Conservation (phyloP, 64 coral and sea anemone species). For the Actinia equina region DNA sequence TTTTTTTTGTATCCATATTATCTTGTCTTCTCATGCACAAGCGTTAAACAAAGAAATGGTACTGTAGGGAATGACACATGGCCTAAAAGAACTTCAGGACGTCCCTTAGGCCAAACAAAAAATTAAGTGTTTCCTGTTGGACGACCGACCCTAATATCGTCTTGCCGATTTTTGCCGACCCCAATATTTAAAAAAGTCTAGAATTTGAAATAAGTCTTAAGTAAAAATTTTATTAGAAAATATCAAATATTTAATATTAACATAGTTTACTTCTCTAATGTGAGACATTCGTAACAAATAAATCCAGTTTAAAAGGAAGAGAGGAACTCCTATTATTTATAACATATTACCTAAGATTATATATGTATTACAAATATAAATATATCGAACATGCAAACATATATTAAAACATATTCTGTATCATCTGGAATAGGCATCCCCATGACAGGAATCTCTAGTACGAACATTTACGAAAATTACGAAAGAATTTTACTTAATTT, state of each 20-base stretch:
- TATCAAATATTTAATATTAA: background rate
- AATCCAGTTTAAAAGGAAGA: background rate
- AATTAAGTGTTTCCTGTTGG: too few relatives aligned
- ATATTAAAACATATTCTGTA: background rate
- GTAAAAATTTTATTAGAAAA: conserved; percentile 4
- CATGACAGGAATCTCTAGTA: background rate
- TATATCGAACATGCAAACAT: background rate
- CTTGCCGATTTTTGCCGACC: too few relatives aligned
- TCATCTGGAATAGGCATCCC: background rate
- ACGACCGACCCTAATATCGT: too few relatives aligned
- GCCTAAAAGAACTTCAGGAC: too few relatives aligned
- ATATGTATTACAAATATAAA: background rate
- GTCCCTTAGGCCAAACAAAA: too few relatives aligned
- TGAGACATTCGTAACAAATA: too few relatives aligned
- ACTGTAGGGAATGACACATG: too few relatives aligned
- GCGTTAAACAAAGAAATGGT: too few relatives aligned
- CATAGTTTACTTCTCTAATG: background rate
- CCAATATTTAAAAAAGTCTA: background rate
- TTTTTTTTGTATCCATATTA: too few relatives aligned
- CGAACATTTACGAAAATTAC: too few relatives aligned
- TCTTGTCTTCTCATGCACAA: too few relatives aligned
- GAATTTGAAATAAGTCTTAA: background rate
- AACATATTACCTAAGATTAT: background rate
- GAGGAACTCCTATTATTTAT: background rate
- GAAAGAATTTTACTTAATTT: too few relatives aligned